These are phyloP conservation scores for Polyommatus iphigenia DNA, from an alignment of 2,888 invertebrate species.

Conservation along the genomic window DNA sequence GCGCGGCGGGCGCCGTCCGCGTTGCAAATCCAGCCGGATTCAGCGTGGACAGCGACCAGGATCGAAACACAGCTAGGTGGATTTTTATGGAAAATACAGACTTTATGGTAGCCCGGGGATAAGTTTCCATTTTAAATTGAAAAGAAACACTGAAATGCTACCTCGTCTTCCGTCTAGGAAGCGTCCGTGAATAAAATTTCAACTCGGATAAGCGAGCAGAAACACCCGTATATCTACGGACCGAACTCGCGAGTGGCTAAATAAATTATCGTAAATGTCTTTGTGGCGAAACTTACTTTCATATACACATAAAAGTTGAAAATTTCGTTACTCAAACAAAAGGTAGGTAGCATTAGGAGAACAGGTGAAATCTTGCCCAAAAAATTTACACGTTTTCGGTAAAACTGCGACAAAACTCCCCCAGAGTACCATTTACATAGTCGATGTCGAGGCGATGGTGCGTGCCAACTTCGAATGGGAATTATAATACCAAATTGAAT, in stretches of 20 bases:
- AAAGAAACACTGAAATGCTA: constrained; percentile 75
- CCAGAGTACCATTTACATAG: constrained; percentile 79
- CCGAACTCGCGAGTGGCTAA: constrained; percentile 47
- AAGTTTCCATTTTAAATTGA: constrained; percentile 79
- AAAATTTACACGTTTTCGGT: constrained; percentile 64
- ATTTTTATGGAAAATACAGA: constrained; percentile 79
- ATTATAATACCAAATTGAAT: constrained; percentile 82
- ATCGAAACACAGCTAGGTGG: constrained; percentile 69
- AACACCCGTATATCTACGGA: constrained; percentile 69
- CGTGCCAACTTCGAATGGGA: constrained; percentile 80
- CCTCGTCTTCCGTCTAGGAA: constrained; percentile 69
- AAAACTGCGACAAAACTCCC: constrained; percentile 72
- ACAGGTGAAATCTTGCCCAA: constrained; percentile 50
- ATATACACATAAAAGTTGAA: constrained; percentile 29
- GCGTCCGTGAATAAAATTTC: constrained; percentile 73
- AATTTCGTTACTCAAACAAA: constrained; percentile 29
- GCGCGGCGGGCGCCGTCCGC: constrained; percentile 58
- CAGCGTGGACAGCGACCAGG: constrained; percentile 72
- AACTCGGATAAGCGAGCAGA: constrained; percentile 65
- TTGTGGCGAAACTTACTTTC: constrained; percentile 26
- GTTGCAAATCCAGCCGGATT: constrained; percentile 74
- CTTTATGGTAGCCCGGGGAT: constrained; percentile 78
- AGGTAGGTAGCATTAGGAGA: constrained; percentile 37
- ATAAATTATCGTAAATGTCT: constrained; percentile 43
- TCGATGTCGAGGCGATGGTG: constrained; percentile 79